Evolutionary conservation across 2,113 vertebrate species (phyloP).

Genomic region (Clarias magur): DNA sequence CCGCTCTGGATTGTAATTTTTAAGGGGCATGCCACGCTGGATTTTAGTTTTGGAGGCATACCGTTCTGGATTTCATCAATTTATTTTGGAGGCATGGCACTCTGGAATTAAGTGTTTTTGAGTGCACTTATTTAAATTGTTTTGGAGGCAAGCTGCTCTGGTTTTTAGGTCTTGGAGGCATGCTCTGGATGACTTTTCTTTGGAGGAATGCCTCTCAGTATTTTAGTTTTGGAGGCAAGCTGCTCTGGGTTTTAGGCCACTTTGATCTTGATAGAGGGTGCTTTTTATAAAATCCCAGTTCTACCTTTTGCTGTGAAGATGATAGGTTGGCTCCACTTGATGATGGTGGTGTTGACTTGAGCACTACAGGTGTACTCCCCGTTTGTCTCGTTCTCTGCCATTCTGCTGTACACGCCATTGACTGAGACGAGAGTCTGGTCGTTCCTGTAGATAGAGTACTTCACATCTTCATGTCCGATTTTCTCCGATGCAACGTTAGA

Average conservation of each 20-base stretch:
- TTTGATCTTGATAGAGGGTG: too few relatives aligned
- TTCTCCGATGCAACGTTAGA: slow-evolving; percentile 31
- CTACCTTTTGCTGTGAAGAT: slow-evolving; percentile 68
- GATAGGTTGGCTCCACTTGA: slow-evolving; percentile 58
- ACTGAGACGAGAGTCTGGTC: rapidly evolving
- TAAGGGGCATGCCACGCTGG: neutral
- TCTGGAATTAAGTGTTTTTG: too few relatives aligned
- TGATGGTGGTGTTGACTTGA: slow-evolving; percentile 60
- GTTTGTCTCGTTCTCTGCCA: neutral
- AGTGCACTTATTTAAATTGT: too few relatives aligned
- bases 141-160: too few relatives aligned
- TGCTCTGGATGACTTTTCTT: neutral
- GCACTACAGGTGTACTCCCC: slow-evolving; percentile 68
- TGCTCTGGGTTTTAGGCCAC: neutral
- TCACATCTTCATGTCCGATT: slow-evolving; percentile 54
- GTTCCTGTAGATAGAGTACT: slow-evolving; percentile 59
- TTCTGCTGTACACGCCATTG: neutral
- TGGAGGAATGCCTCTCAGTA: neutral
- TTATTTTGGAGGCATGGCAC: too few relatives aligned
- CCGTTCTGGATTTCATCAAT: neutral
- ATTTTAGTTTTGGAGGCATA: neutral
- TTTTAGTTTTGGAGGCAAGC: neutral
- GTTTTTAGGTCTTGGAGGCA: too few relatives aligned
- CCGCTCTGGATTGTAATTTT: too few relatives aligned
- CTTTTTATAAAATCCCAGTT: neutral